Base-by-base conservation (phyloP, 2,113 vertebrate genomes). In the Numida meleagris region DNA sequence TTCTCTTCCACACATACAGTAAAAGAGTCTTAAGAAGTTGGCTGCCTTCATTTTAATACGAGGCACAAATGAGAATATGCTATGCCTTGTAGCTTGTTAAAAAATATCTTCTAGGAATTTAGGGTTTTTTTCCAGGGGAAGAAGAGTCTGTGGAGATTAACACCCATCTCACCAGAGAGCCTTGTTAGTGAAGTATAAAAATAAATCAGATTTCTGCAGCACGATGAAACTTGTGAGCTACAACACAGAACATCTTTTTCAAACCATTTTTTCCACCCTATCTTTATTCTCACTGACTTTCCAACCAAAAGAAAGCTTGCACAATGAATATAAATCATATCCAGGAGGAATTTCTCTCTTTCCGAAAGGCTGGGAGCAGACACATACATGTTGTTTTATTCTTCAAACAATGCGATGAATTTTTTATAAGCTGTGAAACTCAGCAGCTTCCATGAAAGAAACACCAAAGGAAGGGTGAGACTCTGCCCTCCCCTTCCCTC, bases 361-460 rank as follows among this genome's bases (percentile, higher is more conserved):
- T 95, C 76, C 48, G 89, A 73, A 96, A 95, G 63, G 24, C 84
- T 86, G 14, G 36, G 53, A 95, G 43, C n/a, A 90, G 63, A 86
- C 36, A 82, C 38, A 88, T 82, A 68, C 31, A 71, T 82, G 63
- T 86, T 93, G 80, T 96, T 97, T 96, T 93, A 95, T 90, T 94
- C 93, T 95, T 97, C 86, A 97, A 97, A 96, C 33, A 96, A 89
- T 53, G n/a, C 25, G 36, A 81, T 96, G 58, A 96, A 95, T 96
- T 96, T 97, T 97, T 97, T 75, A 97, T 93, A 87, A 95, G 65
- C 67, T 91, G 87, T 92, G 93, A 97, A 92, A 57, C 71, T 88
- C 79, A 94, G 70, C 40, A 63, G 48, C n/a, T 90, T 90, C 75
- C 77, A 93, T 83, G 66, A 75, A 80, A 96, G 68, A 81, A 48